Base-by-base conservation (phyloP, 2,113 vertebrate species). In the Rhabdornis inornatus region DNA sequence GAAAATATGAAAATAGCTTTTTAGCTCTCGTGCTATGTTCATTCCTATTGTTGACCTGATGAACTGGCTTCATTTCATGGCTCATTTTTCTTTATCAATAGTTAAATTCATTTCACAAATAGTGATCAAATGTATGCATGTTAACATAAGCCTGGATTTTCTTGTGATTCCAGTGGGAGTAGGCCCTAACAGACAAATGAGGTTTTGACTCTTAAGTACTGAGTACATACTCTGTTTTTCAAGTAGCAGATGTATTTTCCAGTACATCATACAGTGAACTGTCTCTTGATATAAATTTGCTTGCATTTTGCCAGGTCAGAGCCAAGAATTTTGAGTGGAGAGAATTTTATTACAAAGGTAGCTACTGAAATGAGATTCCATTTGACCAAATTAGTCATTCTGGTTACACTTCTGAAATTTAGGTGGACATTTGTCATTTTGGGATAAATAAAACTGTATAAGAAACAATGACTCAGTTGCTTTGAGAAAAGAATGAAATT, bases 341-440 rank as follows among this genome's bases (percentile, higher is more conserved):
- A 30, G 23, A 81, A 17, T 60, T 93, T 63, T 90, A 35, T 84
- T 69, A 20, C 27, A 44, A 81, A 60, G 10, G 25, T n/a, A 85
- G 19, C 9, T 79, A n/a, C 27, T 61, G 56, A 82, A 65, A 21
- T 39, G 45, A 74, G 25, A 57, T 64, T 60, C 16, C 21, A 56
- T 44, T 87, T 83, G 30, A 77, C n/a, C 20, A 77, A 69, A 23
- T 53, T 35, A 64, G 52, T 44, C 28, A 55, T 49, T 82, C 55
- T 60, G 13, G 13, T 20, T 31, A 70, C 50, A 24, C 11, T 64
- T 83, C 55, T 45, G 35, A 79, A 93, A 77, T 76, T 55, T 24
- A 65, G 9, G 7, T 49, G 27, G 15, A 13, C 0, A 1, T 81
- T 76, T 83, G 53, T 37, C 0, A 0, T 80, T 87, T 72, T 59